phyloP scores from a whole-genome alignment of 2,797 vertebrate species.

The Rhodeus uyekii region DNA sequence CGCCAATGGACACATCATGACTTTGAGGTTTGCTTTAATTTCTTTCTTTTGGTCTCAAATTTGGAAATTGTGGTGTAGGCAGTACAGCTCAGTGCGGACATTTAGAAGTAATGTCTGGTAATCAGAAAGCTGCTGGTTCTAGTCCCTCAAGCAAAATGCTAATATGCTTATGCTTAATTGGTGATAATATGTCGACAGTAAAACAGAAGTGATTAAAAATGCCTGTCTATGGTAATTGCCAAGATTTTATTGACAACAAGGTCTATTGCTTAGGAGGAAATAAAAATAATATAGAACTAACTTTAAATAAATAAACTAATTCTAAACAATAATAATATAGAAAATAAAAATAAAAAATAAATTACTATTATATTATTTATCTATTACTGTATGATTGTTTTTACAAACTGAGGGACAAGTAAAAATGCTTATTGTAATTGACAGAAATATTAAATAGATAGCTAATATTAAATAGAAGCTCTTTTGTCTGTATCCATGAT shows the following conservation, averaged over 20 bases:
- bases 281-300: background rate
- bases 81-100: background rate
- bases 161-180: background rate
- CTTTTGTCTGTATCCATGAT: background rate
- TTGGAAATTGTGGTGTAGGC: background rate
- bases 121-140: background rate
- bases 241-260: background rate
- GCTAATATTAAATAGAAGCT: background rate
- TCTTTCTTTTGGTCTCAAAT: background rate
- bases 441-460: background rate
- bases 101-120: no score
- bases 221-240: no score
- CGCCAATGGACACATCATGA: slow-evolving; percentile 97
- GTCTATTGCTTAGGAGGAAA: background rate
- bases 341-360: background rate
- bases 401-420: background rate
- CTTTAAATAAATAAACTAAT: no score
- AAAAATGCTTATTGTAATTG: background rate
- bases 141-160: background rate
- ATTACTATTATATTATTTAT: background rate
- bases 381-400: background rate
- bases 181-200: background rate
- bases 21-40: slow-evolving; percentile 83
- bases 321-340: no score
- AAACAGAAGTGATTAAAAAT: background rate